phyloP scores from a whole-genome alignment of 2,797 vertebrate genomes.

The Tangara arthus region DNA sequence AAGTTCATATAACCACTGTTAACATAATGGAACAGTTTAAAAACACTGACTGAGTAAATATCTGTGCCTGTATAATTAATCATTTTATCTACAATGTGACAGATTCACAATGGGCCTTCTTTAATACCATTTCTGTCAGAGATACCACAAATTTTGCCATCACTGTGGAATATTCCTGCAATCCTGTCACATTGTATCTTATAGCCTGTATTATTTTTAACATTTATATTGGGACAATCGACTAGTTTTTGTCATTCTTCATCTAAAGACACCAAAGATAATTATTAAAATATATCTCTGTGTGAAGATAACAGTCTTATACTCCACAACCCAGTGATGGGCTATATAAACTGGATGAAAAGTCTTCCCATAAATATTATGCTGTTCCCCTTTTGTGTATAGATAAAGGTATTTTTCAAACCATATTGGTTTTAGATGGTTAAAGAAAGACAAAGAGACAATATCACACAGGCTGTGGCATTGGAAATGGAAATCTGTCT shows the following conservation, averaged over 20 bases:
- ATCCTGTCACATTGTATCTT: not conserved
- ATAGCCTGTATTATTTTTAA: not conserved
- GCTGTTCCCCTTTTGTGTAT: not conserved
- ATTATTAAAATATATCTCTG: constrained; percentile 27
- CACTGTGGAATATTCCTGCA: not conserved
- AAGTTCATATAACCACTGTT: not conserved
- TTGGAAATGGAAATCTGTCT: not conserved
- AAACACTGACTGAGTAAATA: not conserved
- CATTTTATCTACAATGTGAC: not conserved
- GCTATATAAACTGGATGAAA: not conserved
- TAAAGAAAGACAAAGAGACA: not conserved
- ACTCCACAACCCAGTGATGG: not conserved
- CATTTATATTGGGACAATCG: not conserved
- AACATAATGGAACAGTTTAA: not conserved
- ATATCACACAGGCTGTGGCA: not conserved
- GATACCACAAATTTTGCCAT: not conserved
- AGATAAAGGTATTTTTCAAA: not conserved
- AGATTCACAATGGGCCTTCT: not conserved
- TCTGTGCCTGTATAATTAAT: not conserved
- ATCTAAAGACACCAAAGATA: not conserved
- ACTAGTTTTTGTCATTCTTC: not conserved
- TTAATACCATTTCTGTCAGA: constrained; percentile 28
- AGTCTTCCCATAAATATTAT: not conserved
- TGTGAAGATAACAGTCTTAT: constrained; percentile 11
- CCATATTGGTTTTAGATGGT: not conserved